Conservation (phyloP, 2,797 vertebrate genomes). For the Synaphobranchus kaupii region DNA sequence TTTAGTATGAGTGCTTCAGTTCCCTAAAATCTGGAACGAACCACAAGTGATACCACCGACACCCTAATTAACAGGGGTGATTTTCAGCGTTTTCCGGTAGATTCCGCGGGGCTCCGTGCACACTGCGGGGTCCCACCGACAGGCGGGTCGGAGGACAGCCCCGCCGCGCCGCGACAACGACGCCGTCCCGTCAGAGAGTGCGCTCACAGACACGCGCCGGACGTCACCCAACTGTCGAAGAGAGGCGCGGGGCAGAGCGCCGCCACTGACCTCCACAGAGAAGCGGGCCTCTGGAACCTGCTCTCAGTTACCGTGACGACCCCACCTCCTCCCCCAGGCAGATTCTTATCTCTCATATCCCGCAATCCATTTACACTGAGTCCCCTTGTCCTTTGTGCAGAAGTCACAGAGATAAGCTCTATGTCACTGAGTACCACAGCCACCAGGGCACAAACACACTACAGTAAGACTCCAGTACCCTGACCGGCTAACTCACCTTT, state of each 20-base stretch:
- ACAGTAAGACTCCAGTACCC: not conserved
- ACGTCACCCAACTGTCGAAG: not conserved
- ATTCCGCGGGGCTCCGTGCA: no score
- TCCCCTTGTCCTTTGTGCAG: not conserved
- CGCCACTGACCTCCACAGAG: not conserved
- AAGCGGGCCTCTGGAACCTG: not conserved
- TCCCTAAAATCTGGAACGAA: not conserved
- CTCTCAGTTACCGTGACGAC: not conserved
- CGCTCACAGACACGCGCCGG: not conserved
- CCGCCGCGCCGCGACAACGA: not conserved
- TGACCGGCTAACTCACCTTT: not conserved
- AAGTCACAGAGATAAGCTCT: not conserved
- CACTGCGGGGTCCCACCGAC: no score
- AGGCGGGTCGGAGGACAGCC: not conserved
- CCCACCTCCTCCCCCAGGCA: not conserved
- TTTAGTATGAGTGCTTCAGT: not conserved
- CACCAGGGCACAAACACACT: not conserved
- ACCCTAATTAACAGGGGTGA: not conserved
- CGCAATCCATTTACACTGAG: not conserved
- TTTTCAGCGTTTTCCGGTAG: not conserved
- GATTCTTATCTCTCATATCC: not conserved
- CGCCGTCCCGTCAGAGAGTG: not conserved
- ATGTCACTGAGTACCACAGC: not conserved
- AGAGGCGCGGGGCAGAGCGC: not conserved
- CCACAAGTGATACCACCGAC: not conserved